Conservation (phyloP, 2,797 vertebrate species). For the Dendrocincla tyrannina region DNA sequence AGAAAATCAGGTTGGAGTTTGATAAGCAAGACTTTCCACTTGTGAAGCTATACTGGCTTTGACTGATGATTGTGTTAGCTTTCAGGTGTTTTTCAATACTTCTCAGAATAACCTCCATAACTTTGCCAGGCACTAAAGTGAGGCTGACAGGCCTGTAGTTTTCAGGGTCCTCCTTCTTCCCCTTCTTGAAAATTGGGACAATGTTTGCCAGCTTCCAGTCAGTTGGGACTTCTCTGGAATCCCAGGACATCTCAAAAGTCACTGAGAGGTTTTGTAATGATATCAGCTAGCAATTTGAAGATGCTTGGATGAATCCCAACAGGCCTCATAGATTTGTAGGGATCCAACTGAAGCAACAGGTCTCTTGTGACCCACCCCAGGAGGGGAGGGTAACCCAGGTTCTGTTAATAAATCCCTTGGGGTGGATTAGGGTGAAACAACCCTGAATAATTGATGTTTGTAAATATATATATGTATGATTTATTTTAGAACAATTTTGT, state of each 20-base stretch:
- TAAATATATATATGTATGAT: no score
- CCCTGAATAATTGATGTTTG: no score
- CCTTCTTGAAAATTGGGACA: neutral
- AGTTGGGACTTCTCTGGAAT: neutral
- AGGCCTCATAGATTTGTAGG: neutral
- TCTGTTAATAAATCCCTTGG: no score
- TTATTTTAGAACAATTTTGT: no score
- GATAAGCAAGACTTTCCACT: neutral
- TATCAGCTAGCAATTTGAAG: neutral
- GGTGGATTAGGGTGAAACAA: no score
- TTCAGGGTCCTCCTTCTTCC: neutral
- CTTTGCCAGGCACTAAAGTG: neutral
- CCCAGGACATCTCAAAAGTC: neutral
- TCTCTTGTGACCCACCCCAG: no score
- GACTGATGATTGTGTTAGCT: neutral
- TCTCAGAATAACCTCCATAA: neutral
- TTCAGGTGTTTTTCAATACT: neutral
- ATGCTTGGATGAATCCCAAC: neutral
- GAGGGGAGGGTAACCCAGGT: no score
- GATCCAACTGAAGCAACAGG: neutral
- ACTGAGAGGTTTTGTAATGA: neutral
- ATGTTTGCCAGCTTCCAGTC: neutral
- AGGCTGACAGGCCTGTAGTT: neutral
- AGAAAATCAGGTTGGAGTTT: neutral
- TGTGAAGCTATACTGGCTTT: neutral